Conservation (phyloP, 2,113 vertebrate genomes). For the Aegotheles bennettii region DNA sequence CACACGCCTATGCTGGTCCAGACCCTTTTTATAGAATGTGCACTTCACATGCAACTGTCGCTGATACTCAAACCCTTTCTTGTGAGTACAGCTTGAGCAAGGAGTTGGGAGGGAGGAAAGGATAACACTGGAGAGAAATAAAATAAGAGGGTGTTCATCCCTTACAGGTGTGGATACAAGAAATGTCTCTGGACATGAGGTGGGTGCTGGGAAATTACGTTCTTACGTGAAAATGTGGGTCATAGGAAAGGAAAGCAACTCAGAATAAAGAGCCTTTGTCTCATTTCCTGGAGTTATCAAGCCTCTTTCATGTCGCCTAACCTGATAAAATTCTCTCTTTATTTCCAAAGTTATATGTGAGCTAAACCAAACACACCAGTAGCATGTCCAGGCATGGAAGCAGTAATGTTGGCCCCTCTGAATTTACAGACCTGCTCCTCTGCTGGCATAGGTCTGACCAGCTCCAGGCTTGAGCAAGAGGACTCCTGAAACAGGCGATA, state of each 20-base stretch:
- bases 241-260: not conserved
- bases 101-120: not conserved
- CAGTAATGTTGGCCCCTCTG: not conserved
- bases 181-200: not conserved
- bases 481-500: not conserved
- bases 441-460: not conserved
- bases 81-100: not conserved
- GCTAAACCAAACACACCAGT: not conserved
- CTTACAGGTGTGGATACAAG: not conserved
- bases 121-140: not conserved
- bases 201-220: not conserved
- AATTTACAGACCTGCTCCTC: not conserved
- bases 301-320: not conserved
- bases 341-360: not conserved
- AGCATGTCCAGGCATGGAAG: not conserved
- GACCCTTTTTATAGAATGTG: not conserved
- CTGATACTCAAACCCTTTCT: rapidly evolving
- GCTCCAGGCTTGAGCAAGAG: not conserved
- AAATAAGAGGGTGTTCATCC: not conserved
- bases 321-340: not conserved
- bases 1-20: not conserved
- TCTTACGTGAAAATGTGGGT: not conserved
- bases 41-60: not conserved
- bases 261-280: slow-evolving; percentile 32
- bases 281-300: not conserved